phyloP scores from a whole-genome alignment of 2,113 vertebrate genomes.

The Triplophysa rosa region DNA sequence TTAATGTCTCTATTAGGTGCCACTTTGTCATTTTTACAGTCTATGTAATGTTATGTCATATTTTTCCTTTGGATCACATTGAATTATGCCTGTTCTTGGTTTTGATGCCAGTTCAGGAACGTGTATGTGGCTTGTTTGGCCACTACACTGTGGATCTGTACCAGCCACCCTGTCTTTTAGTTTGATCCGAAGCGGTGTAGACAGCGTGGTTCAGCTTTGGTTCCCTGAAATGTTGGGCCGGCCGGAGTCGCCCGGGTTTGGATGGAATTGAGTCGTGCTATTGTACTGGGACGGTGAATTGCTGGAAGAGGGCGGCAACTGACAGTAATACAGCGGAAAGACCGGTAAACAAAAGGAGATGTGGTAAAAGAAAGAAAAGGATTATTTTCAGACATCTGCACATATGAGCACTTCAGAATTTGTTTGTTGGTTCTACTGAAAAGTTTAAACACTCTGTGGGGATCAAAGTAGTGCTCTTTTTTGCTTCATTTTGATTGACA shows the following conservation, averaged over 20 bases:
- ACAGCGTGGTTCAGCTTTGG: background rate
- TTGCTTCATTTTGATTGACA: no score
- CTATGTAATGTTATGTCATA: conserved; percentile 11
- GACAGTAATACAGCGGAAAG: conserved; percentile 31
- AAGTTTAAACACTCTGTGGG: no score
- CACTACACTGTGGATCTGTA: background rate
- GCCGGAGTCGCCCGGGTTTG: conserved; percentile 25
- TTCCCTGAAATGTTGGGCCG: conserved; percentile 14
- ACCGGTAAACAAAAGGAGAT: background rate
- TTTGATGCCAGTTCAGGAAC: conserved; percentile 39
- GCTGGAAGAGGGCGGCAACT: conserved; percentile 23
- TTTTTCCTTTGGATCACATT: background rate
- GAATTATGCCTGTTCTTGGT: background rate
- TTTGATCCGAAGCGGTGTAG: conserved; percentile 29
- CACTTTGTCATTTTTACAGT: background rate
- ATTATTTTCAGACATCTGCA: background rate
- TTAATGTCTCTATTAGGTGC: background rate
- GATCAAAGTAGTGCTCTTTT: no score
- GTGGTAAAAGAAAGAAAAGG: background rate
- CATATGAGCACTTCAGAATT: no score
- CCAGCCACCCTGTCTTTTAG: conserved; percentile 6
- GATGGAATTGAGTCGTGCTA: no score
- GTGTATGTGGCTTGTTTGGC: conserved; percentile 27
- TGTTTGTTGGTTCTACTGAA: no score
- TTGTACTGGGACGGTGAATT: conserved; percentile 6